Conservation (phyloP, 1,140 invertebrate genomes). For the Listronotus bonariensis region DNA sequence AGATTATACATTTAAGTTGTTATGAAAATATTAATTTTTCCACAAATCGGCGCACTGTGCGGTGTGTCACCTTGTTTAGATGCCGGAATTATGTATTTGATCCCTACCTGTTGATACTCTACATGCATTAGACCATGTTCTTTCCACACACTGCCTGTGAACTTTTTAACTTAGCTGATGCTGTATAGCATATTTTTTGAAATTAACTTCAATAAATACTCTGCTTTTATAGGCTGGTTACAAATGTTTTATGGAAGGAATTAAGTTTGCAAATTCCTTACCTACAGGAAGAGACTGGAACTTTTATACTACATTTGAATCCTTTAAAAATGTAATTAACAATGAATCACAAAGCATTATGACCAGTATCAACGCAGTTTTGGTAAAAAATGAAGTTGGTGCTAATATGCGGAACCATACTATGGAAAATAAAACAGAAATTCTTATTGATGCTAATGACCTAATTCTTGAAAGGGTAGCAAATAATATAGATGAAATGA, state of each 20-base stretch:
- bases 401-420: constrained; percentile 64
- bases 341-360: constrained; percentile 52
- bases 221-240: constrained; percentile 60
- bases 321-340: constrained; percentile 67
- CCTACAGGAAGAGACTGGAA: constrained; percentile 70
- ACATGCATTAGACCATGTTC: too few species aligned
- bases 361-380: constrained; percentile 58
- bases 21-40: too few species aligned
- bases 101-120: too few species aligned
- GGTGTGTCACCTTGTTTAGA: too few species aligned
- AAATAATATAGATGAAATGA: constrained; percentile 72
- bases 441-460: constrained; percentile 78
- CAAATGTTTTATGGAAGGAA: constrained; percentile 64
- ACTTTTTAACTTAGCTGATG: too few species aligned
- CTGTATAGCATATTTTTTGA: too few species aligned
- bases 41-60: too few species aligned
- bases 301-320: constrained; percentile 72
- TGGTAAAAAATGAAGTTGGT: constrained; percentile 64
- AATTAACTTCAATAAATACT: not conserved
- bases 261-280: constrained; percentile 69
- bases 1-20: too few species aligned
- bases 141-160: too few species aligned
- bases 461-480: constrained; percentile 79
- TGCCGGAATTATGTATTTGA: too few species aligned
- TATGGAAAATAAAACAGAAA: constrained; percentile 74